phyloP scores from a whole-genome alignment of 37 sponge, comb jelly and placozoan species.

The Agelas oroides region DNA sequence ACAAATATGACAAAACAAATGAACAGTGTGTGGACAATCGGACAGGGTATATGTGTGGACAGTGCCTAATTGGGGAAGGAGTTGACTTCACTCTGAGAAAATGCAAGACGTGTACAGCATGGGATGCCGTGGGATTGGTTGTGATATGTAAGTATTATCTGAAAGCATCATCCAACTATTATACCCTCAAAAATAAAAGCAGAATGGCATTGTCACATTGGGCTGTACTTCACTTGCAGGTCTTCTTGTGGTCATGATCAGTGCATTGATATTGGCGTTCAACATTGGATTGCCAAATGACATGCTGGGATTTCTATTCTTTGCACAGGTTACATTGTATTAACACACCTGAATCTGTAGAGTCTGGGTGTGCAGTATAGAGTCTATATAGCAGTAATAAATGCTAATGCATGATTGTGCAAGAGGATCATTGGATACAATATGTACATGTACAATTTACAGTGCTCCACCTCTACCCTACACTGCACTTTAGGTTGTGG shows the following conservation, averaged over 20 bases:
- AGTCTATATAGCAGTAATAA: too few species aligned
- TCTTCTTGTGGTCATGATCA: background rate
- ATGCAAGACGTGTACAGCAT: background rate
- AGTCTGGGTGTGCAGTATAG: too few species aligned
- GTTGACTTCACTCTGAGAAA: background rate
- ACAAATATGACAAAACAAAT: constrained; percentile 37
- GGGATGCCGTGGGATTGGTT: background rate
- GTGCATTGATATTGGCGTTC: constrained; percentile 9
- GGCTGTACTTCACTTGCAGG: constrained; percentile 48
- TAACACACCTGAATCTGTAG: too few species aligned
- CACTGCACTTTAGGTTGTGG: too few species aligned
- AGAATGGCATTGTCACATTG: too few species aligned
- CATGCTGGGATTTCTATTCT: constrained; percentile 41
- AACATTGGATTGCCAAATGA: constrained; percentile 41
- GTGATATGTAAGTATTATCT: background rate
- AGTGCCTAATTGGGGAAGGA: background rate
- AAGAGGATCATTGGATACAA: too few species aligned
- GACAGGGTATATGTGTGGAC: constrained; percentile 31
- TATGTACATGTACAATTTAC: too few species aligned
- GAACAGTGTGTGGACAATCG: constrained; percentile 42
- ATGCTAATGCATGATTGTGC: too few species aligned
- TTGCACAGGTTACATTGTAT: constrained; percentile 22
- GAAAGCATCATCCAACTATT: too few species aligned
- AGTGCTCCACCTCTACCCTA: too few species aligned
- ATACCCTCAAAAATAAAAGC: too few species aligned